A percentile compares a stretch with the other conserved stretches of the same genome.
phyloP scores from a whole-genome alignment of 2,797 vertebrate species.

The Poecilia picta region DNA sequence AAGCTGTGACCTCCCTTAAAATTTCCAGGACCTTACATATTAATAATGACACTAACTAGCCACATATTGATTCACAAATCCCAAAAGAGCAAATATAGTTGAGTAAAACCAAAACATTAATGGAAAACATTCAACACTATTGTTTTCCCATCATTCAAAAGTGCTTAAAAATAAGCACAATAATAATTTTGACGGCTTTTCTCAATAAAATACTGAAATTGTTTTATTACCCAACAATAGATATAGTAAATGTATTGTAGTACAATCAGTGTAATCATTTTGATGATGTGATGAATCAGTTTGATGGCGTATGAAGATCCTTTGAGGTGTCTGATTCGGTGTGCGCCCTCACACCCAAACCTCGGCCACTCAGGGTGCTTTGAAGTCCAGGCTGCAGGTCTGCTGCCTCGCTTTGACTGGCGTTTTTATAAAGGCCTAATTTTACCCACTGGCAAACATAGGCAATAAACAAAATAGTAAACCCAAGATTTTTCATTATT shows the following conservation, averaged over 20 bases:
- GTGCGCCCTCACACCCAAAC: neutral
- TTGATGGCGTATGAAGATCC: neutral
- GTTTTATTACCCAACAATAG: neutral
- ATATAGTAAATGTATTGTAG: neutral
- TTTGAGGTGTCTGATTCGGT: neutral
- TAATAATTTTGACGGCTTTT: neutral
- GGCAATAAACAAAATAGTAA: neutral
- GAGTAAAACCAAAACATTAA: neutral
- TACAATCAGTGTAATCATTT: neutral
- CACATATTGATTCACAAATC: neutral
- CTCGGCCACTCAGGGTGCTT: neutral
- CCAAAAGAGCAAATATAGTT: neutral
- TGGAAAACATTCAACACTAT: neutral
- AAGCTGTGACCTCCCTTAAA: neutral
- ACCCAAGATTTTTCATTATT: neutral
- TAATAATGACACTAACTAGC: neutral
- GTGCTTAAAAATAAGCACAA: neutral
- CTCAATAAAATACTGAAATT: neutral
- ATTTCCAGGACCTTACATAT: neutral
- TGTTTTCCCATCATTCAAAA: neutral
- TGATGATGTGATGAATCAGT: neutral
- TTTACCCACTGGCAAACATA: neutral
- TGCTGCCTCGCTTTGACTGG: neutral
- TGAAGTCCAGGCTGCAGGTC: neutral
- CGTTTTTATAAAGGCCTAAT: neutral